Base-by-base conservation (phyloP, 2,888 invertebrate species). In the Venusia cambrica region DNA sequence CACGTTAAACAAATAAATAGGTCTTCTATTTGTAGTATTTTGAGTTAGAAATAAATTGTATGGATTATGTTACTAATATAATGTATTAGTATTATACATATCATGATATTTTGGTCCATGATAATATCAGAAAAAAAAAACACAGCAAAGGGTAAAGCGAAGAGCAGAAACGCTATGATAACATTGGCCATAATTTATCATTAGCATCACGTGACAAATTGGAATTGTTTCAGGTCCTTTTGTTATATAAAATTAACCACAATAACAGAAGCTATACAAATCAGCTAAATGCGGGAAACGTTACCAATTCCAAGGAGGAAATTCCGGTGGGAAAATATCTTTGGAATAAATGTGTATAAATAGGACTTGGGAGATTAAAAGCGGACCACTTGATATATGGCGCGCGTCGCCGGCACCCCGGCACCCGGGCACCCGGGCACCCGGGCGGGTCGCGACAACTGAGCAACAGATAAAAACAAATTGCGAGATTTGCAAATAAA, bases 331-430 rank as follows among this genome's bases (percentile, higher is more conserved):
- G 73, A 69, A 72, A 81, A 79, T 79, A 78, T 79, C 73, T 79
- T 79, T 73, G 69, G 67, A 73, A 79, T 81, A 78, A 80, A 81
- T 78, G 76, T 73, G 71, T 79, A 81, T 79, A 81, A 81, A 81
- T 81, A 79, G 77, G 76, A 63, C 77, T 75, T 64, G 71, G 57
- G 75, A 78, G 80, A 80, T 79, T 79, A 80, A 80, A 80, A 73
- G 75, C 77, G 72, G 71, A 45, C 63, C 58, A 57, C 55, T 65
- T 77, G 77, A 80, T 80, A 74, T 79, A 81, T 77, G 69, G 66
- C 62, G 49, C 57, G 55, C 54, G 60, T 62, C 54, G 55, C 43
- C 42, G 53, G 59, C 56, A 56, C 63, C 64, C 62, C 55, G 62
- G 61, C 50, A 56, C 43, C 48, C n/a, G n/a, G 52, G 59, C 51